Evolutionary conservation across 1,140 invertebrate genomes (phyloP).

Genomic region (Eriocheir sinensis): DNA sequence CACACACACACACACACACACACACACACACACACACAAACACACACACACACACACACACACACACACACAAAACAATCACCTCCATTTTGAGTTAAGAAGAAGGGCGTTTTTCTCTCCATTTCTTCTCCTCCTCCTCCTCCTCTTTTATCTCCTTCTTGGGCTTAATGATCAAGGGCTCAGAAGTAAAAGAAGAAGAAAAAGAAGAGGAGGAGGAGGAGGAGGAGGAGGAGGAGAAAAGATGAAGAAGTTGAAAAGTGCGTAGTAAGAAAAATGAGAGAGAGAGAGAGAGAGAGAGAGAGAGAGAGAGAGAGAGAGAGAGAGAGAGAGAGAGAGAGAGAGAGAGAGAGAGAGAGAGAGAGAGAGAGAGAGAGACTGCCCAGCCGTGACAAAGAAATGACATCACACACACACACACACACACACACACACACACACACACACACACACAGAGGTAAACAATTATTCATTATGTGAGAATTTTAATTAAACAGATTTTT

Average conservation of each 20-base stretch:
- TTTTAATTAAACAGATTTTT: too few species aligned
- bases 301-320: slow-evolving; percentile 34
- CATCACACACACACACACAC: not conserved
- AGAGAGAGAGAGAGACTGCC: too few species aligned
- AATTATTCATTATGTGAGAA: too few species aligned
- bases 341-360: slow-evolving; percentile 31
- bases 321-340: slow-evolving; percentile 33
- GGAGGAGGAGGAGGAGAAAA: not conserved
- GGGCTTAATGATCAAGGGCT: not conserved
- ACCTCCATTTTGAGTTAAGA: too few species aligned
- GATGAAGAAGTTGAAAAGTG: not conserved
- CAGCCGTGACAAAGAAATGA: too few species aligned
- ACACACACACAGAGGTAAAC: not conserved
- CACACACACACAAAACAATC: too few species aligned
- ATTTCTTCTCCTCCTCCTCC: too few species aligned
- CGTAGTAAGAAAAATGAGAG: not conserved
- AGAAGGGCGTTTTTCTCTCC: too few species aligned
- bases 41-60: slow-evolving; percentile 10
- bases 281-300: slow-evolving; percentile 42
- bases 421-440: too few species aligned
- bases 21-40: not conserved
- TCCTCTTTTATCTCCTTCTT: not conserved
- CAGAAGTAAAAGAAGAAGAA: not conserved
- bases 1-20: not conserved
- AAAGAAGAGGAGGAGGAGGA: not conserved